Evolutionary conservation across 2,888 invertebrate species (phyloP).

Genomic region (Trichogramma evanescens): DNA sequence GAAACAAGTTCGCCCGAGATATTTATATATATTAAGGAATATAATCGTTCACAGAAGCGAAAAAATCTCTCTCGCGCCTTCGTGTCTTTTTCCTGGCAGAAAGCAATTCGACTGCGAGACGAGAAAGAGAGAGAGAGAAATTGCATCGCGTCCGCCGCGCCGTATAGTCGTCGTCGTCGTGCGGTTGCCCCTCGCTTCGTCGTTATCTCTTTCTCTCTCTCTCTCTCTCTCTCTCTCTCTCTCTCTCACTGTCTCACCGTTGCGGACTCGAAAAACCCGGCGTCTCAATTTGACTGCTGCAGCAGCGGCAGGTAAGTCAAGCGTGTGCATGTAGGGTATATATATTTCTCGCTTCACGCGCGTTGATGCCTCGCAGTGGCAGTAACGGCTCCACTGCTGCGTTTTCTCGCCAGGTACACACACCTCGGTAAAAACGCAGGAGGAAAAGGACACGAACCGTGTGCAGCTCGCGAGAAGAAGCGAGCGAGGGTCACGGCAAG

Average conservation of each 20-base stretch:
- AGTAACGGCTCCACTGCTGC: too few species aligned
- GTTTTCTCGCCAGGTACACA: too few species aligned
- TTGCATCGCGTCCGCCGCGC: too few species aligned
- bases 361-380: too few species aligned
- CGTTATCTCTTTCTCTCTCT: not conserved
- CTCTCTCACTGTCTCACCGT: not conserved
- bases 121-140: too few species aligned
- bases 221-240: not conserved
- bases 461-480: not conserved
- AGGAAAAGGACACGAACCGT: not conserved
- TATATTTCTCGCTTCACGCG: too few species aligned
- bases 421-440: not conserved
- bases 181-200: too few species aligned
- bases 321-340: too few species aligned
- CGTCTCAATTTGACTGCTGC: slow-evolving; percentile 2
- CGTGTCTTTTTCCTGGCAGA: not conserved
- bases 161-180: too few species aligned
- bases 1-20: not conserved
- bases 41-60: slow-evolving; percentile 8
- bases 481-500: not conserved
- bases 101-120: not conserved
- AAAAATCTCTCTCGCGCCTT: not conserved
- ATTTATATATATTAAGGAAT: not conserved
- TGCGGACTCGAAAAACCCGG: slow-evolving; percentile 1
- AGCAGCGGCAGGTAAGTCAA: not conserved